These are phyloP conservation scores for Medauroidea extradentata DNA, from an alignment of 1,140 invertebrate genomes.

Conservation along the genomic window DNA sequence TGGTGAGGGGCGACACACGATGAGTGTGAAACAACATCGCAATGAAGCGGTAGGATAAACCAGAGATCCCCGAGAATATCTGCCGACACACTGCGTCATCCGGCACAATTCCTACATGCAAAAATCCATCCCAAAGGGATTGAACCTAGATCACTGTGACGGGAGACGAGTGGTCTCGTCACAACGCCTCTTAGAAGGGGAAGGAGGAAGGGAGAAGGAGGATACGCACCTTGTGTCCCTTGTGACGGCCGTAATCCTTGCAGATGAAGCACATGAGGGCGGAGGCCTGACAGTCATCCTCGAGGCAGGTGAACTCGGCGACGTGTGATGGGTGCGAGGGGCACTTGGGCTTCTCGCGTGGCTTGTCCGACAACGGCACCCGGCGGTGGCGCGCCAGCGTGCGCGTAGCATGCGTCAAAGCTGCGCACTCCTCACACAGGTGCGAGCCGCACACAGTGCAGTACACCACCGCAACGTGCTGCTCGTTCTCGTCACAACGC, in stretches of 20 bases:
- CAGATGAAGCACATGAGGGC: slow-evolving; percentile 57
- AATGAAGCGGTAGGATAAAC: too few relatives aligned
- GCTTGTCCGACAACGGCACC: slow-evolving; percentile 57
- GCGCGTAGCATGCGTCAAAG: slow-evolving; percentile 51
- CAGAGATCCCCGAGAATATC: too few relatives aligned
- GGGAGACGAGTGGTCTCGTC: too few relatives aligned
- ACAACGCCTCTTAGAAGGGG: too few relatives aligned
- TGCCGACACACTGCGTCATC: too few relatives aligned
- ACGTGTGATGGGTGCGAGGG: slow-evolving; percentile 52
- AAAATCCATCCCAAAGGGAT: too few relatives aligned
- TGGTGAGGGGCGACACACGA: too few relatives aligned
- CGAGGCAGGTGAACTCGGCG: slow-evolving; percentile 57
- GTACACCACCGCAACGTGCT: slow-evolving; percentile 54
- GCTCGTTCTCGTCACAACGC: slow-evolving; percentile 56
- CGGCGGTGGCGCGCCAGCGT: slow-evolving; percentile 54
- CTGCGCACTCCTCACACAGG: slow-evolving; percentile 55
- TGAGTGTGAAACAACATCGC: too few relatives aligned
- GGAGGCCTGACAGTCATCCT: slow-evolving; percentile 50
- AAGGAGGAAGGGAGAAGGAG: neutral
- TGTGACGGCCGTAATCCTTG: slow-evolving; percentile 56
- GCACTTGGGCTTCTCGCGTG: slow-evolving; percentile 56
- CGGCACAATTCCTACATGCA: too few relatives aligned
- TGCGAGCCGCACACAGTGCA: slow-evolving; percentile 56
- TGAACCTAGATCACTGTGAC: too few relatives aligned
- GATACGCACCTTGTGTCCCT: slow-evolving; percentile 50